Evolutionary conservation across 2,797 vertebrate species (phyloP).

Genomic region (Pitangus sulphuratus): DNA sequence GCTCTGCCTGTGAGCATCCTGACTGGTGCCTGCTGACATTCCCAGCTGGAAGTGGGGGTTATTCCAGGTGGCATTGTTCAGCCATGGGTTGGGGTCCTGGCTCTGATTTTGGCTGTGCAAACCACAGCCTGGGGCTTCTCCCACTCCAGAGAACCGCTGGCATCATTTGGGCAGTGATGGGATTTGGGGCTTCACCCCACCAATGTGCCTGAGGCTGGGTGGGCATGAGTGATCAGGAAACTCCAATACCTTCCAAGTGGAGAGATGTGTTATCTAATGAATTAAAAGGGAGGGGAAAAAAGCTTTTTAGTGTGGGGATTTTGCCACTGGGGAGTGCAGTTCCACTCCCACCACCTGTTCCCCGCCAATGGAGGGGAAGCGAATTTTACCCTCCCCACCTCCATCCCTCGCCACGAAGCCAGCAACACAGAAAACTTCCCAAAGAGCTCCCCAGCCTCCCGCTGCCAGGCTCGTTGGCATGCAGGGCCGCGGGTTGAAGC

Average conservation of each 20-base stretch:
- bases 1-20: neutral
- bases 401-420: neutral
- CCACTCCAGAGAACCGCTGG: rapidly evolving
- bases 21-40: neutral
- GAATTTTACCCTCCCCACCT: neutral
- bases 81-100: neutral
- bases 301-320: neutral
- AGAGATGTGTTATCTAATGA: neutral
- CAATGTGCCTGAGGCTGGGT: neutral
- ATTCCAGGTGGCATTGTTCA: neutral
- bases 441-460: neutral
- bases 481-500: neutral
- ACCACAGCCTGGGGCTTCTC: neutral
- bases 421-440: neutral
- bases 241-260: neutral
- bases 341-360: rapidly evolving
- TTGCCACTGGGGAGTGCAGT: rapidly evolving
- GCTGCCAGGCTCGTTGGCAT: neutral
- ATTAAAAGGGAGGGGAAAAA: neutral
- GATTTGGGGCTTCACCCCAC: neutral
- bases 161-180: neutral
- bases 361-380: rapidly evolving
- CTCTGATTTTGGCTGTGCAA: neutral
- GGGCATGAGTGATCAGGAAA: rapidly evolving
- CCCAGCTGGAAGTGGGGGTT: neutral